Base-by-base conservation (phyloP, 2,888 invertebrate genomes). In the Lottia gigantea region DNA sequence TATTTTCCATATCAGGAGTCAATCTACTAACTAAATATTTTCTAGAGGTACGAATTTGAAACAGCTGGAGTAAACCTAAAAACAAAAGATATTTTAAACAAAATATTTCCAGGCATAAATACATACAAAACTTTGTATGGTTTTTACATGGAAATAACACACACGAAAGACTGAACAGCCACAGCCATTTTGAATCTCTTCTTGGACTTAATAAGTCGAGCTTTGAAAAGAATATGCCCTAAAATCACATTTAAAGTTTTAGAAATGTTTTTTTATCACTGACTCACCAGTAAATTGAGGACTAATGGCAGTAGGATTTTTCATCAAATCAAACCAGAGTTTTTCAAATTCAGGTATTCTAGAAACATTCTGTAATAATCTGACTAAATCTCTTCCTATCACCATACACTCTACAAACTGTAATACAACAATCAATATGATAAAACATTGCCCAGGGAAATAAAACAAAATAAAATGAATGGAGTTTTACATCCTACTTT, bases 1-100 rank as follows among this genome's bases (percentile, higher is more conserved):
- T 96, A 80, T 93, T 92, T 87, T 96, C 96, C 95, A 97, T 96
- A 83, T 96, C 96, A 8, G 95, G 95, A 12, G 96, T 96, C 40
- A 96, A 91, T 78, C 96, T 91, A 25, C 94, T 93, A 82, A 94
- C 94, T 65, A 96, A 90, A 89, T 94, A 96, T 85, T 94, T 91
- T 73, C 95, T 90, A 2, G 95, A 95, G n/a, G 96, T 96, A 88
- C 95, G 91, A 45, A 93, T 93, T 88, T 94, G 93, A 79, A 96
- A 89, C 65, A 96, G 89, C 88, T 95, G 95, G 74, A 93, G 88
- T 62, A 95, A 91, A 67, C 91, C 91, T 91, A 80, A 7, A 79
- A 75, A 67, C 71, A 25, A 70, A 64, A 65, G n/a, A n/a, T n/a
- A n/a, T n/a, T n/a, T n/a, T n/a, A n/a, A n/a, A n/a, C n/a, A n/a